Evolutionary conservation across 2,888 invertebrate genomes (phyloP).

Genomic region (Synergus umbraculus): DNA sequence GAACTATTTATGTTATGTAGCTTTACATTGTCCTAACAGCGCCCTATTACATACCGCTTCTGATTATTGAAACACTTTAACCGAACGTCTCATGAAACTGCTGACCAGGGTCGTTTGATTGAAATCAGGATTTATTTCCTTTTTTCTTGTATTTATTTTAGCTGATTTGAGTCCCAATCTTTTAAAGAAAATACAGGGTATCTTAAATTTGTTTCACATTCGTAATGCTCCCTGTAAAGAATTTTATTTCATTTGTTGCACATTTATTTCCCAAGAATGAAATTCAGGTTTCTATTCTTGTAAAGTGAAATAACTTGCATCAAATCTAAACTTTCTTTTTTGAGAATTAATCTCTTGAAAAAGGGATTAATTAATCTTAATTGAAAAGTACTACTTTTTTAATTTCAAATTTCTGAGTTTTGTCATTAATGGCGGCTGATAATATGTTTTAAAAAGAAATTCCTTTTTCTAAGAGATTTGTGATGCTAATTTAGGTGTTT

Average conservation of each 20-base stretch:
- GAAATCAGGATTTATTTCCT: conserved; percentile 20
- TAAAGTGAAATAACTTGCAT: background rate
- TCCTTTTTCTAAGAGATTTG: conserved; percentile 17
- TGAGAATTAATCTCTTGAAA: background rate
- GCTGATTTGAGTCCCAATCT: background rate
- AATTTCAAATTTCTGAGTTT: no score
- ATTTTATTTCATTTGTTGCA: background rate
- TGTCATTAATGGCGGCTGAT: background rate
- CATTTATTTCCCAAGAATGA: background rate
- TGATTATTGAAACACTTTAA: conserved; percentile 53
- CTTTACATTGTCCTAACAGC: conserved; percentile 73
- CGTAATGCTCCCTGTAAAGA: background rate
- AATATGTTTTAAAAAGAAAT: background rate
- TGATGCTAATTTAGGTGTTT: conserved; percentile 20
- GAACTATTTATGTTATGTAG: conserved; percentile 61
- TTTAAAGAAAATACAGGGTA: no score
- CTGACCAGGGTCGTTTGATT: conserved; percentile 38
- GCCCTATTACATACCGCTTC: conserved; percentile 65
- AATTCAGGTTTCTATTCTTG: background rate
- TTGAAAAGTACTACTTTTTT: background rate
- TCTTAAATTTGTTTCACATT: background rate
- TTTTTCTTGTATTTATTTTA: background rate
- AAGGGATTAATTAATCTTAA: background rate
- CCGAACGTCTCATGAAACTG: conserved; percentile 33
- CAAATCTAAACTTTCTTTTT: background rate